phyloP scores from a whole-genome alignment of 2,797 vertebrate species.

The Numenius phaeopus region DNA sequence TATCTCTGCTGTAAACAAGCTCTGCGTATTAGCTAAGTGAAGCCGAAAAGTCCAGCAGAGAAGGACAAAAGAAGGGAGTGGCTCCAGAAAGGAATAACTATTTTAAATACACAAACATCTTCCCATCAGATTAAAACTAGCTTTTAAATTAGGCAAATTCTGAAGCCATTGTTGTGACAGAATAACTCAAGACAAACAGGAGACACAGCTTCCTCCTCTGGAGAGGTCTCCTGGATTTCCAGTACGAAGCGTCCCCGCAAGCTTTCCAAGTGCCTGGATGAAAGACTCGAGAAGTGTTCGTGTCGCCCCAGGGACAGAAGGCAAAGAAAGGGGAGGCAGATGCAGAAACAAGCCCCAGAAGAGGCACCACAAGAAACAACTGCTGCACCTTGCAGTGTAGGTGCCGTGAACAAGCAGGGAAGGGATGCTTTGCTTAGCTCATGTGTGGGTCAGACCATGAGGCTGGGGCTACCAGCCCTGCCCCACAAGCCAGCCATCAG shows the following conservation, averaged over 20 bases:
- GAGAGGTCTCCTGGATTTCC: conserved; percentile 33
- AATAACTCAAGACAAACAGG: conserved; percentile 62
- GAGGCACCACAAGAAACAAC: neutral
- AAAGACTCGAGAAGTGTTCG: neutral
- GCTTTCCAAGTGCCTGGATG: neutral
- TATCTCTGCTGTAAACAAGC: conserved; percentile 48
- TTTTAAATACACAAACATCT: conserved; percentile 71
- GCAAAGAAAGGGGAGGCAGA: neutral
- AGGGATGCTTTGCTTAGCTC: neutral
- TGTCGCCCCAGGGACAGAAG: neutral
- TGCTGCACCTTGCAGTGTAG: neutral
- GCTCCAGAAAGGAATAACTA: conserved; percentile 53
- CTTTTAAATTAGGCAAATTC: conserved; percentile 49
- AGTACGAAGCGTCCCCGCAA: neutral
- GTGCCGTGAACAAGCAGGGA: neutral
- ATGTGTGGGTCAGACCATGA: rapidly evolving
- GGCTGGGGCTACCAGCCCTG: neutral
- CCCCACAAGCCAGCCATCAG: neutral
- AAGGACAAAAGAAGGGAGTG: conserved; percentile 69
- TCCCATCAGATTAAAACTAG: conserved; percentile 66
- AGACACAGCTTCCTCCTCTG: conserved; percentile 55
- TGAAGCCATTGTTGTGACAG: conserved; percentile 66
- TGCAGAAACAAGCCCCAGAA: neutral
- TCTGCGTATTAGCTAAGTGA: neutral
- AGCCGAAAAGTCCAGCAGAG: conserved; percentile 42